These are phyloP conservation scores for Chloroclysta siterata DNA, from an alignment of 2,888 invertebrate genomes.

Conservation along the genomic window DNA sequence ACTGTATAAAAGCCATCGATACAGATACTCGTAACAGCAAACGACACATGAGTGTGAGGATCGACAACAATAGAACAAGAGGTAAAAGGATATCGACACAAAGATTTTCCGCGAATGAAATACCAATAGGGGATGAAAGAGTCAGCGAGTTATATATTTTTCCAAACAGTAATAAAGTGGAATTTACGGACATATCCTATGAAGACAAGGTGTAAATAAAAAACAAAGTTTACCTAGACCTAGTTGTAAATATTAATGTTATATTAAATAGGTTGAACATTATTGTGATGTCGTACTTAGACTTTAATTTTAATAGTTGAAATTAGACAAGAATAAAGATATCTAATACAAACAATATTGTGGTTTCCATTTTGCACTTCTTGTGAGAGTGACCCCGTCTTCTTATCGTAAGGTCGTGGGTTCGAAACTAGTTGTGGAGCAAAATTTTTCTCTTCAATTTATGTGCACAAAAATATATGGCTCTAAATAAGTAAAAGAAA, in stretches of 20 bases:
- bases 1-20: constrained; percentile 56
- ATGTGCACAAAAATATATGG: no score
- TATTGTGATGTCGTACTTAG: constrained; percentile 2
- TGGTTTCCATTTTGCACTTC: neutral
- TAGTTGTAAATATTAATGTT: neutral
- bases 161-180: constrained; percentile 77
- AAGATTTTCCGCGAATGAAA: constrained; percentile 53
- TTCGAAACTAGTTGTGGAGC: no score
- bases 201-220: constrained; percentile 76
- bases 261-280: neutral
- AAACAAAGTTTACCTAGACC: neutral
- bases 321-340: constrained; percentile 1
- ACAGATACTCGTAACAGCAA: constrained; percentile 52
- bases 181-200: constrained; percentile 74
- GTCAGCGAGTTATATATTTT: constrained; percentile 78
- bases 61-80: constrained; percentile 47
- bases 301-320: constrained; percentile 1
- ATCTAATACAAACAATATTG: neutral
- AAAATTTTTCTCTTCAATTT: no score
- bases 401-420: no score
- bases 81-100: constrained; percentile 53
- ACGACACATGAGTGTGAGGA: constrained; percentile 45
- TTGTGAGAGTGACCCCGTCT: no score
- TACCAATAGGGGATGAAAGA: constrained; percentile 70
- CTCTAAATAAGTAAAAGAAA: no score